Percentiles rank a stretch among this genome's conserved stretches.
phyloP scores from a whole-genome alignment of 2,113 vertebrate genomes.

The Tyto alba region DNA sequence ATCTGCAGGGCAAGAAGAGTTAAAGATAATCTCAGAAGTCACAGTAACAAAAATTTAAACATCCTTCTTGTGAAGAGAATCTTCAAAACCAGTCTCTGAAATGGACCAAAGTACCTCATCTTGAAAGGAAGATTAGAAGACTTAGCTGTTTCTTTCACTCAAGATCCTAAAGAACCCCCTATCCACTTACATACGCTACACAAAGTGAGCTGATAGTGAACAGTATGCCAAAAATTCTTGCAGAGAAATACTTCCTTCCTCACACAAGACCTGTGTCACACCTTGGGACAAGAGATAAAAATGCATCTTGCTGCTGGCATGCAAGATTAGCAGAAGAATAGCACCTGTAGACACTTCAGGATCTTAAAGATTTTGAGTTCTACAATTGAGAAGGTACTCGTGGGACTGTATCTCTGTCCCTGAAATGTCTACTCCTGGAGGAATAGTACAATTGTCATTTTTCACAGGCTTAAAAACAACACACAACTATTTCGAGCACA shows the following conservation, averaged over 20 bases:
- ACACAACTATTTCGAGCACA: neutral
- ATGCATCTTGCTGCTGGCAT: rapidly evolving
- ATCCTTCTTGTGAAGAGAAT: neutral
- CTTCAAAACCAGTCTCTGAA: neutral
- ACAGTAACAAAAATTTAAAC: neutral
- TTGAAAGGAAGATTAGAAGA: neutral
- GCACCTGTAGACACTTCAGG: neutral
- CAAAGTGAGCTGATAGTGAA: neutral
- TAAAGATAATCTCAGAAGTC: neutral
- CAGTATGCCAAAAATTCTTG: rapidly evolving
- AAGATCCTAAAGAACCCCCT: neutral
- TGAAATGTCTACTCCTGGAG: neutral
- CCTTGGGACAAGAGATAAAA: neutral
- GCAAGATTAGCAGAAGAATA: neutral
- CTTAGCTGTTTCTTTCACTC: neutral
- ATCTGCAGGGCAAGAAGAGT: neutral
- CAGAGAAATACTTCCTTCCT: neutral
- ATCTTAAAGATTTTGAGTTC: neutral
- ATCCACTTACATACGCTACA: no score
- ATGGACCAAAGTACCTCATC: neutral
- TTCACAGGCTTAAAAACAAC: neutral
- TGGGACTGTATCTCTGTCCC: neutral
- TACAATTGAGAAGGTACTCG: neutral
- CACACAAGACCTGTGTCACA: neutral
- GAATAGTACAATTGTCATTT: neutral